A percentile compares a stretch with the other conserved stretches of the same genome.
Conservation (phyloP, 2,888 invertebrate genomes). For the Temnothorax rugatulus region DNA sequence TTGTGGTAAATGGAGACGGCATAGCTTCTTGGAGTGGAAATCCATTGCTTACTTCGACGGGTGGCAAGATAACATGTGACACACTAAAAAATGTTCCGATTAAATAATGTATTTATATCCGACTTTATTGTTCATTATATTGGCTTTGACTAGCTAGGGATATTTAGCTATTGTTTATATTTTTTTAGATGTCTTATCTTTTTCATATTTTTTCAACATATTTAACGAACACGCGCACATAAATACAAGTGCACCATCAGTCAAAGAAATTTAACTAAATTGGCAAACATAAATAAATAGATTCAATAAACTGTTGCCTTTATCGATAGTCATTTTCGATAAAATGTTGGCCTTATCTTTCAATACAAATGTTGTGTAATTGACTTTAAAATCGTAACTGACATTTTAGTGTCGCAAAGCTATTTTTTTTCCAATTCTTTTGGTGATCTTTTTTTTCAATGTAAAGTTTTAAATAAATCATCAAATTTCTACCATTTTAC, state of each 20-base stretch:
- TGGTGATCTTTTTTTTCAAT: too few species aligned
- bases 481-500: too few species aligned
- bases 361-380: too few species aligned
- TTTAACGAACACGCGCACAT: background rate
- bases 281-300: background rate
- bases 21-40: slow-evolving; percentile 95
- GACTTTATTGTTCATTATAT: background rate
- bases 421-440: too few species aligned
- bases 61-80: slow-evolving; percentile 92
- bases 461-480: too few species aligned
- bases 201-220: slow-evolving; percentile 7
- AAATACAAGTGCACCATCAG: too few species aligned
- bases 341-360: too few species aligned
- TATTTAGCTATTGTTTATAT: background rate
- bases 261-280: too few species aligned
- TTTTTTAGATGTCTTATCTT: background rate
- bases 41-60: slow-evolving; percentile 91
- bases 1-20: slow-evolving; percentile 91
- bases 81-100: slow-evolving; percentile 94
- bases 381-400: too few species aligned
- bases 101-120: slow-evolving; percentile 88
- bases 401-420: too few species aligned
- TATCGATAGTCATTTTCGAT: too few species aligned
- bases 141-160: background rate
- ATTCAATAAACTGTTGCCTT: background rate